Base-by-base conservation (phyloP, 1,140 invertebrate genomes). In the Caerostris extrusa region DNA sequence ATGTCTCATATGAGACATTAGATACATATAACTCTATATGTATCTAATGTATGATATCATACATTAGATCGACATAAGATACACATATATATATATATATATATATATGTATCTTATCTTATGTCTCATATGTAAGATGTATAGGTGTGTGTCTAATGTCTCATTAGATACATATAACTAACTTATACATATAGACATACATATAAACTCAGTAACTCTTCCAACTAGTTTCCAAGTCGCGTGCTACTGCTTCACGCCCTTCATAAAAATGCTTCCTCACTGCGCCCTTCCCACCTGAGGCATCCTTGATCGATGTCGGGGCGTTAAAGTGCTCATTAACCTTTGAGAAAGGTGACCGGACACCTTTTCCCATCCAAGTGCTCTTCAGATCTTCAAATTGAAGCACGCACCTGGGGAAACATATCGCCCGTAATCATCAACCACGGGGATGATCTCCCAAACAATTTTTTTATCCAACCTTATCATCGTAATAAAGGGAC, bases 271-370 rank as follows among this genome's bases (percentile, higher is more conserved):
- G 50, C 34, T 19, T 77, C 8, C 8, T 50, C 34, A 50, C 4
- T 61, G 60, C 12, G 69, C 69, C 1, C 69, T 8, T 10, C 12
- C 69, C 69, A 77, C 69, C 69, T 77, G 69, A 77, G 50, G 34
- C 34, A 19, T 34, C 19, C 34, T 53, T 77, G 69, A 77, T 77
- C 69, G 69, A 77, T 77, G 12, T 34, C 7, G 19, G 69, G 69
- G 69, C 69, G 69, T 77, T 12, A 10, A 77, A 50, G 69, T 77
- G 12, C 69, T 77, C 69, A 10, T 77, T 77, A 77, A 50, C 69
- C 12, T 7, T 6, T 14, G 17, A 34, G 14, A 34, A 77, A 77
- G 19, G 50, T 77, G 69, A 77, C 69, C 69, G 69, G 50, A 77
- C 19, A 14, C 69, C 34, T 77, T 53, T 10, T 53, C 61, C n/a